Base-by-base conservation (phyloP, 1,140 invertebrate species). In the Sycophaga agraensis region DNA sequence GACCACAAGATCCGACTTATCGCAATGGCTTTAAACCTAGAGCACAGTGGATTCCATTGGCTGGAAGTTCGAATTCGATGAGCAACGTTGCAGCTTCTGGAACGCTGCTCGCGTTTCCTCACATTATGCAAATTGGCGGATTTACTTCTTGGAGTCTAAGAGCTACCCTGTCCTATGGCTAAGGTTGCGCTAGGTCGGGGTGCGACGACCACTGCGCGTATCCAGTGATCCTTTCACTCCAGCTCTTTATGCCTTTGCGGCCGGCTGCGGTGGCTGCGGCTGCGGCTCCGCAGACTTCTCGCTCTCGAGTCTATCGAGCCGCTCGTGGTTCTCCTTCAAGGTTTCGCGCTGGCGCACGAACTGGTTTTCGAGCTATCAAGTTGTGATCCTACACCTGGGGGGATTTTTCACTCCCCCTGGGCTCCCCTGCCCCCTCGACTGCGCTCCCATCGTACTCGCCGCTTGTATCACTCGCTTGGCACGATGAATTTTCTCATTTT, bases 301-400 rank as follows among this genome's bases (percentile, higher is more conserved):
- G n/a, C 11, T 48, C 55, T 24, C 12, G 31, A 49, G 14, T 48
- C 55, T 49, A 49, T 1, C 24, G 11, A 59, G 37, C 45, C 67
- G 73, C 70, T 77, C 68, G 69, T 73, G n/a, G n/a, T n/a, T n/a
- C n/a, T n/a, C n/a, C 73, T 77, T 77, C 73, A 31, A 49, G 63
- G 64, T 50, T 53, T 67, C 64, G 58, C 72, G 74, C 72, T 73
- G 65, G 71, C 59, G 59, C n/a, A n/a, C 67, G 57, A 72, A 76
- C 71, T 75, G 74, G 70, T 73, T 59, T 59, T 26, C 7, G n/a
- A 59, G 46, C 46, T 49, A 49, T 59, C 37, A 28, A 31, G 16
- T 57, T 57, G 46, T 50, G 56, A 40, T 59, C 22, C 35, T 49
- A 17, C 16, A 39, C 34, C 56, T 59, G 22, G 31, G 31, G 12